These are phyloP conservation scores for Numenius arquata DNA, from an alignment of 2,113 vertebrate species.

Conservation along the genomic window DNA sequence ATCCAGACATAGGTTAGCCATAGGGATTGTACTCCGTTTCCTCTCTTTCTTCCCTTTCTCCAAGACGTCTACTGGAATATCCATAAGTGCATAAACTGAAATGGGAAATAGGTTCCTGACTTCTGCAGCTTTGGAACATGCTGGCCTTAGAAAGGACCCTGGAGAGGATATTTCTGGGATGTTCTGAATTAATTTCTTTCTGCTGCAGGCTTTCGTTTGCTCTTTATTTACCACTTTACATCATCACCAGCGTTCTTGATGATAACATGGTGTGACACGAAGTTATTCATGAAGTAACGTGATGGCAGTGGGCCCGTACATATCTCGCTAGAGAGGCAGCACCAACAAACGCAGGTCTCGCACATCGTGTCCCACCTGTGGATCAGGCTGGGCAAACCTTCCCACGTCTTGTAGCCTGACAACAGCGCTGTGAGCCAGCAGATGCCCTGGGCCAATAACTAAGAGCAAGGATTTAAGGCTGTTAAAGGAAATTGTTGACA, in stretches of 20 bases:
- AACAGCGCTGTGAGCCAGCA: background rate
- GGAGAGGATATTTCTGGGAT: background rate
- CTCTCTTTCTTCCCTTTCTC: background rate
- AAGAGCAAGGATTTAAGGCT: background rate
- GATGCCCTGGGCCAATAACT: background rate
- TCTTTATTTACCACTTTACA: background rate
- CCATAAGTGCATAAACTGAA: background rate
- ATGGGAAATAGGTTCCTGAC: background rate
- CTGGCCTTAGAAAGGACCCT: background rate
- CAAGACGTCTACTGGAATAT: background rate
- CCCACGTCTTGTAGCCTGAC: background rate
- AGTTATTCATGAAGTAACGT: background rate
- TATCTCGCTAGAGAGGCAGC: background rate
- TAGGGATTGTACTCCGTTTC: background rate
- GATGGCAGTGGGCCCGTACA: accelerated
- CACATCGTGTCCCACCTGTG: background rate
- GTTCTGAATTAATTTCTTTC: background rate
- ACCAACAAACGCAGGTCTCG: accelerated
- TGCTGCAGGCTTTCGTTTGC: background rate
- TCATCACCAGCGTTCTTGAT: background rate
- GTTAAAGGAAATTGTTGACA: background rate
- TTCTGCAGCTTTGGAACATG: background rate
- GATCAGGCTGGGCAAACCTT: background rate
- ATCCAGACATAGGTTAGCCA: background rate
- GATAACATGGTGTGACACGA: background rate